These are phyloP conservation scores for Hirudinaria manillensis DNA, from an alignment of 2,888 invertebrate species.

Conservation along the genomic window DNA sequence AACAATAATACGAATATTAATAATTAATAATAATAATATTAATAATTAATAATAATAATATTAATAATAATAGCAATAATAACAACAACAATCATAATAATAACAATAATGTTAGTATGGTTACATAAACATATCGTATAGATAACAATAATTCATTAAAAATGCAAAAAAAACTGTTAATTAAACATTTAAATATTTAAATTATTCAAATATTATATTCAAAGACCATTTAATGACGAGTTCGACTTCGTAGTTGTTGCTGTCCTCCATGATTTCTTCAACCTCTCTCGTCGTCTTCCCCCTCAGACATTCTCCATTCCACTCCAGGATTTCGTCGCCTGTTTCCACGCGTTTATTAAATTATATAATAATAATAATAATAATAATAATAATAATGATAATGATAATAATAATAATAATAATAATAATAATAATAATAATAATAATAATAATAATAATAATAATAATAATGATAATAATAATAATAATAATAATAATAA, in stretches of 20 bases:
- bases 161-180: no score
- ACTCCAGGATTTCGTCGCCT: constrained; percentile 63
- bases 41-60: constrained; percentile 3
- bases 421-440: no score
- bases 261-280: constrained; percentile 56
- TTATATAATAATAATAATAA: neutral
- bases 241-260: constrained; percentile 59
- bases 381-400: no score
- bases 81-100: neutral
- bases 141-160: no score
- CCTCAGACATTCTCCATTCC: constrained; percentile 60
- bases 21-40: neutral
- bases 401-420: no score
- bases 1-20: neutral
- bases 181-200: neutral
- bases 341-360: constrained; percentile 7
- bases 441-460: no score
- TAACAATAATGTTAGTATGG: neutral
- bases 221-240: constrained; percentile 58
- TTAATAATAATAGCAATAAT: neutral
- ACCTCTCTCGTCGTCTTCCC: constrained; percentile 62
- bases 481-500: no score
- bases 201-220: neutral
- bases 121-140: no score
- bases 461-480: no score